Base-by-base conservation (phyloP, 2,113 vertebrate species). In the Carassius gibelio region DNA sequence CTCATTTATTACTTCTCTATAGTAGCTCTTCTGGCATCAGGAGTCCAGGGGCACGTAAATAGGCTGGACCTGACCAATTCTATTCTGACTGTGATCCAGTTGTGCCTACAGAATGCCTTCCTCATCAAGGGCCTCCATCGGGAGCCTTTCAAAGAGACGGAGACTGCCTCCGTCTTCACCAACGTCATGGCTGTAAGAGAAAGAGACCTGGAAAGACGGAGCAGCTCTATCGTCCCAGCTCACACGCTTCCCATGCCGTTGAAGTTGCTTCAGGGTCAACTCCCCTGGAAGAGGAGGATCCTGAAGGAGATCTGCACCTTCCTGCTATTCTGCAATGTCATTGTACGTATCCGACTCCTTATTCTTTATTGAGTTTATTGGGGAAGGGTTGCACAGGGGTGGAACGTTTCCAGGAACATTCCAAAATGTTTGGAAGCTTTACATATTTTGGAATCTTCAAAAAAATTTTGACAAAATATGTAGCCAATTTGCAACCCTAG, bases 121-220 rank as follows among this genome's bases (percentile, higher is more conserved):
- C 95, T 99, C 71, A 96, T 99, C 0, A 97, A 99, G 90, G 98
- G 98, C 34, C 95, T 99, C 21, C 97, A 98, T 77, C 94, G 97
- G 9, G 45, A 96, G 48, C 97, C 97, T 0, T 94, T 91, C 83
- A 94, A 94, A 0, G 89, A 93, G 79, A 85, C 89, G 1, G 79
- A 36, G 74, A 82, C 72, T 2, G 57, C 81, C 86, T 81, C 0
- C 2, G 76, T 89, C 85, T 94, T 97, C 57, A 90, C 92, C 30
- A 99, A 98, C 85, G 87, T 93, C 62, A 95, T 93, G 0, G 93
- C 95, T 0, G 82, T 93, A 66, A 8, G n/a, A 48, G 89, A 93
- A 55, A 69, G 74, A 5, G 11, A 83, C 13, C 89, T 88, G 76
- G 91, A 91, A 42, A 88, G 23, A 42, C 45, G 81, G 90, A 87